Percentiles rank a stretch among this genome's conserved stretches.
Evolutionary conservation across 1,140 invertebrate genomes (phyloP).

Genomic region (Drosophila tristis): DNA sequence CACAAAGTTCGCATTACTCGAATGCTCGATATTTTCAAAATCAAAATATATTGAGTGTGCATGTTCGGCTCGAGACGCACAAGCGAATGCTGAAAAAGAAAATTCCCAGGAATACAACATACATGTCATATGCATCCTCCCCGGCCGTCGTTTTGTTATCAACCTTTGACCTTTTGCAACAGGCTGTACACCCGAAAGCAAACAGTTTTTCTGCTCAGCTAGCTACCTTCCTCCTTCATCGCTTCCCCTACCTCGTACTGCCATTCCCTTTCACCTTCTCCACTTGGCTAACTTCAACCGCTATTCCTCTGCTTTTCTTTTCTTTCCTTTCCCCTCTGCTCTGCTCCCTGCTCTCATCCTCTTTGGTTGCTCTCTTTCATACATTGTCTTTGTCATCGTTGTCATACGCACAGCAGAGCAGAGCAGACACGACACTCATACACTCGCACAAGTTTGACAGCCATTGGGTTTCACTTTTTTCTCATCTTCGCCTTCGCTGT

Average conservation of each 20-base stretch:
- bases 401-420: conserved; percentile 10
- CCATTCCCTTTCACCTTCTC: conserved; percentile 12
- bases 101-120: too few relatives aligned
- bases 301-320: too few relatives aligned
- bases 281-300: conserved; percentile 1
- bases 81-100: too few relatives aligned
- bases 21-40: too few relatives aligned
- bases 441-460: conserved; percentile 50
- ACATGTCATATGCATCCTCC: too few relatives aligned
- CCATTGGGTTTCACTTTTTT: conserved; percentile 71
- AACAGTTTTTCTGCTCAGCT: conserved; percentile 19
- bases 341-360: too few relatives aligned
- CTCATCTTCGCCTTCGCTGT: neutral
- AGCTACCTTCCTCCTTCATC: neutral
- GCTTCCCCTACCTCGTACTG: too few relatives aligned
- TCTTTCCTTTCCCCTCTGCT: too few relatives aligned
- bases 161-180: conserved; percentile 69
- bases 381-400: conserved; percentile 53
- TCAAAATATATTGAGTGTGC: too few relatives aligned
- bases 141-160: conserved; percentile 14
- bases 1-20: too few relatives aligned
- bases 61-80: too few relatives aligned
- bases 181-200: conserved; percentile 46
- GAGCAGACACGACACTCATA: neutral
- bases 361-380: conserved; percentile 13